Evolutionary conservation across 2,797 vertebrate genomes (phyloP).

Genomic region (Pseudochirops cupreus): DNA sequence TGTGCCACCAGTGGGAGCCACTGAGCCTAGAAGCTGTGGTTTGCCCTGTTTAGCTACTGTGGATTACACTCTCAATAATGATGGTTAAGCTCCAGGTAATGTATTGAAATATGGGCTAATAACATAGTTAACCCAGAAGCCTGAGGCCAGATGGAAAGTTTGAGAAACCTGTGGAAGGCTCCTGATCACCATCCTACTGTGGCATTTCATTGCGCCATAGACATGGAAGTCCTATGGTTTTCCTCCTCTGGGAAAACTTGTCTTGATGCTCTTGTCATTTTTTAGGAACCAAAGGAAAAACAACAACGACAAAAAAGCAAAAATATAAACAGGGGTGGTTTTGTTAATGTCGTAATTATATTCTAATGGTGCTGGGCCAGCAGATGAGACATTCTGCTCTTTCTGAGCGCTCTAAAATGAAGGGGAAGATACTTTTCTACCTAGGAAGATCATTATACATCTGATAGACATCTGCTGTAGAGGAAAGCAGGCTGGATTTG

Average conservation of each 20-base stretch:
- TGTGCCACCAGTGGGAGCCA: not conserved
- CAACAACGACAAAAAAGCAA: not conserved
- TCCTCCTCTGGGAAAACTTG: not conserved
- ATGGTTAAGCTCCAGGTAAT: not conserved
- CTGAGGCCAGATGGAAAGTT: not conserved
- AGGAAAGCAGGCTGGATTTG: not conserved
- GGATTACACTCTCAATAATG: not conserved
- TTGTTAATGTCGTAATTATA: not conserved
- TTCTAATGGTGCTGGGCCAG: not conserved
- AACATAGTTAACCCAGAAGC: not conserved
- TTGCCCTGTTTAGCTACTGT: not conserved
- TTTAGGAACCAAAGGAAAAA: not conserved
- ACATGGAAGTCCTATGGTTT: not conserved
- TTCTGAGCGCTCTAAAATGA: not conserved
- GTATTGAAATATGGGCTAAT: not conserved
- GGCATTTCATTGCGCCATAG: not conserved
- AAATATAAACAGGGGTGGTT: not conserved
- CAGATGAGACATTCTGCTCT: not conserved
- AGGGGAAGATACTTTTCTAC: not conserved
- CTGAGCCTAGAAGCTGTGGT: not conserved
- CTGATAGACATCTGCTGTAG: not conserved
- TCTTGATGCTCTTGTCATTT: not conserved
- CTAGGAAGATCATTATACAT: not conserved
- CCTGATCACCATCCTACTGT: not conserved
- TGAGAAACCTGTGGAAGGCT: not conserved